Evolutionary conservation across 2,888 invertebrate species (phyloP), one percentile per base, ranked within the genome.

Genomic region (Drosophila atripex): DNA sequence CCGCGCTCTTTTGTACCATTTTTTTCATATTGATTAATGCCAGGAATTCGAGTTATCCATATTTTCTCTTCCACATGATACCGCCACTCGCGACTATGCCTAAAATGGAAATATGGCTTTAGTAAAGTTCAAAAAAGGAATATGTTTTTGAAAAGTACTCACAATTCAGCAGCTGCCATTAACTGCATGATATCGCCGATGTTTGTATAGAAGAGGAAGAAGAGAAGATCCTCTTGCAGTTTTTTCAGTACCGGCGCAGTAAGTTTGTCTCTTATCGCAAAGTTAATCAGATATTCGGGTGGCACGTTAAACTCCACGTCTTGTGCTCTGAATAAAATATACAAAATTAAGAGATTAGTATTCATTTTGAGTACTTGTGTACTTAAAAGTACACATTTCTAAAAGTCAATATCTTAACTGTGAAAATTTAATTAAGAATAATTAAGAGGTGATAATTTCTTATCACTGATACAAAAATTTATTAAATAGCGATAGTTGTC

Each of bases 131-230:
- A 11, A 32, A 12, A 32, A 32, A 12, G 0, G 25, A 18, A 18
- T 39, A 16, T 51, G 6, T 35, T 51, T 11, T 41, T 38, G 39
- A 2, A 51, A 23, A 47, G 39, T 79, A 94, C 95, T 96, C 93
- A 98, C 98, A 99, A 93, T 94, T 99, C 99, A 76, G 96, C 95
- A 89, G 99, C 99, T 80, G 99, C 99, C 90, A 98, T 98, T 89
- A 99, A 93, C 94, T 99, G 99, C 93, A 99, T 95, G 88, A 98
- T 96, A 93, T 99, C 99, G 88, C 99, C 98, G 91, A 98, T 97
- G 93, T 98, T 99, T 93, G 98, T 99, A 93, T 99, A 99, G 93
- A 99, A 99, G 93, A 99, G 95, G 93, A 98, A 99, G 94, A 99
- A 99, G 89, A 99, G 94, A 90, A 99, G 94, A 93, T 99, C 99